phyloP scores from a whole-genome alignment of 2,888 invertebrate genomes.

The Strigamia maritima region DNA sequence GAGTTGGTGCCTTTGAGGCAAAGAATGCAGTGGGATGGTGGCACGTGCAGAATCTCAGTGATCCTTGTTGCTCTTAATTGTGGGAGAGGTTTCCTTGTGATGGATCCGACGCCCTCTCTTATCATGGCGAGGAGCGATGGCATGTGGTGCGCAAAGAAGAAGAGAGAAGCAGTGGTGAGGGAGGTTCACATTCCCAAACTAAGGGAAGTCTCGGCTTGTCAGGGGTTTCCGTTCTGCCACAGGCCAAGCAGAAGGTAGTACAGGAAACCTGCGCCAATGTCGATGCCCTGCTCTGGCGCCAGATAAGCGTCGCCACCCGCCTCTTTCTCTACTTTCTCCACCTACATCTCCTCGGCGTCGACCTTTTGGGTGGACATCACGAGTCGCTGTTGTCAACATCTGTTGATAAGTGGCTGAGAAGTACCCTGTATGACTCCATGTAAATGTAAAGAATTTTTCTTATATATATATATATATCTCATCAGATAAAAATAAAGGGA shows the following conservation, averaged over 20 bases:
- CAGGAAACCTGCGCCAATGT: constrained; percentile 38
- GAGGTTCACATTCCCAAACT: constrained; percentile 31
- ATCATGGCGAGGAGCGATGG: constrained; percentile 19
- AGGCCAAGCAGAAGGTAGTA: constrained; percentile 36
- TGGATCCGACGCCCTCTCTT: constrained; percentile 34
- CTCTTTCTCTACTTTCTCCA: constrained; percentile 16
- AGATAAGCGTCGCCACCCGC: constrained; percentile 25
- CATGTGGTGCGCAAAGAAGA: constrained; percentile 31
- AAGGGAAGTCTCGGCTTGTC: constrained; percentile 36
- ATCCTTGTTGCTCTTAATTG: constrained; percentile 34
- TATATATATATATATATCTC: neutral
- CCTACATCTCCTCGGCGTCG: constrained; percentile 13
- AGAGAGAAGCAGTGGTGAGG: neutral
- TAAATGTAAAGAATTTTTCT: neutral
- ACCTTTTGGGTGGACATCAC: constrained; percentile 31
- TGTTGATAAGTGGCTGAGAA: constrained; percentile 14
- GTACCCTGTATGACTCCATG: neutral
- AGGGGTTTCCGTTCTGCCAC: constrained; percentile 36
- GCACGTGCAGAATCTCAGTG: constrained; percentile 34
- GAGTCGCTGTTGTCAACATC: constrained; percentile 18
- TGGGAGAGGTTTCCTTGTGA: constrained; percentile 32
- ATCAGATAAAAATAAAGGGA: neutral
- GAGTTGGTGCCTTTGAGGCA: constrained; percentile 6
- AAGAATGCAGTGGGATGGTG: constrained; percentile 30
- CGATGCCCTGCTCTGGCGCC: constrained; percentile 35